phyloP scores from a whole-genome alignment of 2,888 invertebrate species.

The Linyphia triangularis region DNA sequence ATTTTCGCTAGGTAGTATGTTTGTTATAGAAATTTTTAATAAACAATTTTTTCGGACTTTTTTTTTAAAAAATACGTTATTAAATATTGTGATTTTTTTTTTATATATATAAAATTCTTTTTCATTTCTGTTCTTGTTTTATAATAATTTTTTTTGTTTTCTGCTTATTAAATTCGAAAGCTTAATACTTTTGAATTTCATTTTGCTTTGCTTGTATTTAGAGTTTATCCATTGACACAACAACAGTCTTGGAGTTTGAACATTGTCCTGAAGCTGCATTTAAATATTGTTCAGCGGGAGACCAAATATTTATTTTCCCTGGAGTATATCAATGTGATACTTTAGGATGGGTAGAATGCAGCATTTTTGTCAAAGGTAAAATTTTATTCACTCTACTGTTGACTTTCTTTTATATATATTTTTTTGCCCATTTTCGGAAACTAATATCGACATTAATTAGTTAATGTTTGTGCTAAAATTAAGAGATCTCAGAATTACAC shows the following conservation, averaged over 20 bases:
- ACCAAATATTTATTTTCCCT: conserved; percentile 76
- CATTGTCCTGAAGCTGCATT: conserved; percentile 73
- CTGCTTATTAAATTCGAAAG: too few species aligned
- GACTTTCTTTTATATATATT: too few species aligned
- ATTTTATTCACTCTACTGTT: not conserved
- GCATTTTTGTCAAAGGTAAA: conserved; percentile 76
- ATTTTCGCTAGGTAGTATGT: too few species aligned
- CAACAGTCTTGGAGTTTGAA: conserved; percentile 68
- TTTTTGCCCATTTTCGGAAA: too few species aligned
- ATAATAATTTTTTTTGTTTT: too few species aligned
- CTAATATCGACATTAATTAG: too few species aligned
- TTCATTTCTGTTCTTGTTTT: not conserved
- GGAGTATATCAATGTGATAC: conserved; percentile 76
- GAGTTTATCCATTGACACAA: conserved; percentile 49
- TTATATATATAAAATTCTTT: not conserved
- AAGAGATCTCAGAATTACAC: too few species aligned
- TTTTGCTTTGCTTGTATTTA: conserved; percentile 16
- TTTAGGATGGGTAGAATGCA: conserved; percentile 76
- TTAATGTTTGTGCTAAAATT: too few species aligned
- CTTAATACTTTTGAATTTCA: not conserved
- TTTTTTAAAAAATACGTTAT: not conserved
- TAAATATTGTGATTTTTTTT: not conserved
- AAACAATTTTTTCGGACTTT: too few species aligned
- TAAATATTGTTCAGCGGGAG: conserved; percentile 72
- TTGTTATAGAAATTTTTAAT: too few species aligned